Percentiles rank a stretch among this genome's conserved stretches.
These are phyloP conservation scores for Cheirogaleus major DNA, from an alignment of 2,797 vertebrate species.

Conservation along the genomic window DNA sequence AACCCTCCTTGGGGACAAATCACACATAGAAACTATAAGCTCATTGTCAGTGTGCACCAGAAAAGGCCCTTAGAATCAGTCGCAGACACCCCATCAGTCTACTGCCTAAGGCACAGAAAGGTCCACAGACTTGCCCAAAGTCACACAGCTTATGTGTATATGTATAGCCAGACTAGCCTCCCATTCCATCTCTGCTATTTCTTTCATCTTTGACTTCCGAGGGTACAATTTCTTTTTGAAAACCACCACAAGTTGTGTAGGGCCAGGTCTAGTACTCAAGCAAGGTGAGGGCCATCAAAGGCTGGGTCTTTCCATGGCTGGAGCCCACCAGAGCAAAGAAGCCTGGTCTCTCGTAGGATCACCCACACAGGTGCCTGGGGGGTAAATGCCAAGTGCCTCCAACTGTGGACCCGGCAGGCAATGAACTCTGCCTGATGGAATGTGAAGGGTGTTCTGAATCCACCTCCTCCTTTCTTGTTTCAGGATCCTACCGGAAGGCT, in stretches of 20 bases:
- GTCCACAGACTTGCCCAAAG: background rate
- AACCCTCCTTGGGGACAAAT: background rate
- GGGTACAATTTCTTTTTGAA: background rate
- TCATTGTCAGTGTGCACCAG: background rate
- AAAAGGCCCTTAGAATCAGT: background rate
- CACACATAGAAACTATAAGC: background rate
- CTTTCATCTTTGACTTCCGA: background rate
- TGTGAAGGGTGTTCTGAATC: fast-evolving
- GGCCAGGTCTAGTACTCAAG: background rate
- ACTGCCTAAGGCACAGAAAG: background rate
- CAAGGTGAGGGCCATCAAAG: background rate
- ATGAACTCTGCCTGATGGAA: background rate
- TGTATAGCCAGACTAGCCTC: background rate
- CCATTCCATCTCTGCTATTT: background rate
- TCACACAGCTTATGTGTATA: background rate
- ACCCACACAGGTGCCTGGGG: background rate
- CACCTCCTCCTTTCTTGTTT: background rate
- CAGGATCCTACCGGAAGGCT: background rate
- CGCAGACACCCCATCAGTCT: background rate
- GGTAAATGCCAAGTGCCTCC: background rate
- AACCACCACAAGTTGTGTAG: background rate
- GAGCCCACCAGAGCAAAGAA: background rate
- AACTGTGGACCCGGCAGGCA: background rate
- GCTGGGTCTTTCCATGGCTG: fast-evolving
- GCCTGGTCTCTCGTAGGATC: background rate